Percentiles rank a stretch among this genome's conserved stretches.
Conservation (phyloP, 2,797 vertebrate species). For the Malurus leucopterus region DNA sequence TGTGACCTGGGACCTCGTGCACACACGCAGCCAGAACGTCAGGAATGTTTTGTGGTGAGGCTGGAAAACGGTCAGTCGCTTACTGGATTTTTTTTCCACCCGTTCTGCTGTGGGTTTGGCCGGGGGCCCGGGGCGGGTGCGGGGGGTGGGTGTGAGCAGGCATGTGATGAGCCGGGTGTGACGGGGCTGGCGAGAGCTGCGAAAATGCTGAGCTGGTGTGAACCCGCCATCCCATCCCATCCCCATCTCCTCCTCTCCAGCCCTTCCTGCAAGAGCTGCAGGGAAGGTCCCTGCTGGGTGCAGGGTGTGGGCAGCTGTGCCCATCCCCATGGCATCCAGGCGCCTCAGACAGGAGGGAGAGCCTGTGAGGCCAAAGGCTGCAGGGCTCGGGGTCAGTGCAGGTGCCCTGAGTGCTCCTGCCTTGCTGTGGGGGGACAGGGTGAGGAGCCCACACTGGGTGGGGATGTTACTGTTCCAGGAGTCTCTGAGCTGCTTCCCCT, state of each 20-base stretch:
- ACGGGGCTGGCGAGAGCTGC: background rate
- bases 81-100: background rate
- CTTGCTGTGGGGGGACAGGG: fast-evolving
- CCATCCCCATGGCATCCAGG: background rate
- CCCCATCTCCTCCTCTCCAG: background rate
- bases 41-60: slow-evolving; percentile 15
- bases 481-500: background rate
- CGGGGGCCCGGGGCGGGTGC: background rate
- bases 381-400: background rate
- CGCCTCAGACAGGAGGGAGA: background rate
- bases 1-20: background rate
- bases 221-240: background rate
- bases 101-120: slow-evolving; percentile 32
- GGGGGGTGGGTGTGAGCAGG: background rate
- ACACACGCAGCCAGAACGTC: background rate
- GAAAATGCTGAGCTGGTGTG: slow-evolving; percentile 58
- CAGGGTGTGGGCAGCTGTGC: background rate
- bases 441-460: background rate
- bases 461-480: fast-evolving
- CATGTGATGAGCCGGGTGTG: slow-evolving; percentile 39
- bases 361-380: background rate
- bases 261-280: slow-evolving; percentile 32
- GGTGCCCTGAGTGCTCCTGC: background rate
- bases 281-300: background rate
- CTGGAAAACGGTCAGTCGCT: slow-evolving; percentile 9